These are phyloP conservation scores for Ceuthmochares aereus DNA, from an alignment of 2,113 vertebrate species.

Conservation along the genomic window DNA sequence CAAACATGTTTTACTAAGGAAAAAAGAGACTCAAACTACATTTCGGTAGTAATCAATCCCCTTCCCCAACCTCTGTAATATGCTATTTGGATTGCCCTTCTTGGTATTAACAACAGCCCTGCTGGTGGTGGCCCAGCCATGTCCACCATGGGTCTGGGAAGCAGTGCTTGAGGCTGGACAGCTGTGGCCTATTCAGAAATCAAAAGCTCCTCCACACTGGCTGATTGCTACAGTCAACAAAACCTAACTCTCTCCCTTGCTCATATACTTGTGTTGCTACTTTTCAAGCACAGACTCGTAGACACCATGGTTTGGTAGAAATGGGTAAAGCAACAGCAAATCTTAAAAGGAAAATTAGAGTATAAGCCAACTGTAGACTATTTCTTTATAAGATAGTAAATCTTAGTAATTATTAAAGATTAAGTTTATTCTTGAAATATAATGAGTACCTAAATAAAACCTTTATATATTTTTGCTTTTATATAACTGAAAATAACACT, in stretches of 20 bases:
- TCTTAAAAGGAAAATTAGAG: not conserved
- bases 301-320: not conserved
- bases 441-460: not conserved
- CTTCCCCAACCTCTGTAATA: not conserved
- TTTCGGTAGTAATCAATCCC: not conserved
- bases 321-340: not conserved
- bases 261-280: not conserved
- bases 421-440: not conserved
- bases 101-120: not conserved
- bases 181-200: accelerated
- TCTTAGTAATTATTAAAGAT: not conserved
- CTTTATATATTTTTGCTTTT: not conserved
- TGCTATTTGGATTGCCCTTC: not conserved
- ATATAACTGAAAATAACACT: not conserved
- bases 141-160: no score
- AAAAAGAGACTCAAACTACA: not conserved
- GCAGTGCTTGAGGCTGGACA: not conserved
- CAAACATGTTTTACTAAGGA: not conserved
- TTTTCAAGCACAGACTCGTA: not conserved
- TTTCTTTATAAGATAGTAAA: not conserved
- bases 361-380: not conserved
- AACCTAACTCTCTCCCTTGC: not conserved
- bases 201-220: not conserved
- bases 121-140: not conserved
- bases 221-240: not conserved